phyloP scores from a whole-genome alignment of 2,797 vertebrate genomes.

The Mastacembelus armatus region DNA sequence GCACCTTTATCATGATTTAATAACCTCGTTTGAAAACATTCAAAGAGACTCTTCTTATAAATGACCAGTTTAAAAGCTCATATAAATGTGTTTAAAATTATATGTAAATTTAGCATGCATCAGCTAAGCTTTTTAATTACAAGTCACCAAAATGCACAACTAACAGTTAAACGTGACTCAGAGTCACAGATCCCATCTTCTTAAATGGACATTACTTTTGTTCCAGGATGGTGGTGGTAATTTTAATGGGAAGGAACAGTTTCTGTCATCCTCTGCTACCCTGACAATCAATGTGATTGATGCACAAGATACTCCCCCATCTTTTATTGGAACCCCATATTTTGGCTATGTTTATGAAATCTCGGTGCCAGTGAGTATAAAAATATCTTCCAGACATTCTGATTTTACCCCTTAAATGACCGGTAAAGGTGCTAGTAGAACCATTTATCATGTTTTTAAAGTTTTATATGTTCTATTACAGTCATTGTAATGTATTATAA shows the following conservation, averaged over 20 bases:
- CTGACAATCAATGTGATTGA: conserved; percentile 95
- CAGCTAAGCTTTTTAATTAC: no score
- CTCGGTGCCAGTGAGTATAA: conserved; percentile 87
- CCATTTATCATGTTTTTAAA: not conserved
- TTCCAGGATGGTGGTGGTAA: conserved; percentile 94
- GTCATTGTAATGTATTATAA: not conserved
- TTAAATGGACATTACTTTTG: conserved; percentile 2
- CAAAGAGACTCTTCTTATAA: no score
- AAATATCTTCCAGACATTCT: not conserved
- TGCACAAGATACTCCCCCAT: conserved; percentile 91
- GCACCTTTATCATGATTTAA: no score
- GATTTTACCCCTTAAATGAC: not conserved
- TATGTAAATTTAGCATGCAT: no score
- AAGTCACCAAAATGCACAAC: no score
- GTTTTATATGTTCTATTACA: not conserved
- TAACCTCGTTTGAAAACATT: no score
- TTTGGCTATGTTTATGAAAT: conserved; percentile 95
- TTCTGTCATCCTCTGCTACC: conserved; percentile 90
- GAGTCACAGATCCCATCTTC: no score
- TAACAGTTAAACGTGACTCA: no score
- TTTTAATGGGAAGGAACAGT: conserved; percentile 89
- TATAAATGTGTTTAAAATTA: no score
- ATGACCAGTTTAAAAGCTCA: no score
- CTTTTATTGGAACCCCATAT: conserved; percentile 93
- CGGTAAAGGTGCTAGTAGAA: not conserved